Percentiles rank a stretch among this genome's conserved stretches.
These are phyloP conservation scores for Malthinus seriepunctatus DNA, from an alignment of 2,888 invertebrate species.

Conservation along the genomic window DNA sequence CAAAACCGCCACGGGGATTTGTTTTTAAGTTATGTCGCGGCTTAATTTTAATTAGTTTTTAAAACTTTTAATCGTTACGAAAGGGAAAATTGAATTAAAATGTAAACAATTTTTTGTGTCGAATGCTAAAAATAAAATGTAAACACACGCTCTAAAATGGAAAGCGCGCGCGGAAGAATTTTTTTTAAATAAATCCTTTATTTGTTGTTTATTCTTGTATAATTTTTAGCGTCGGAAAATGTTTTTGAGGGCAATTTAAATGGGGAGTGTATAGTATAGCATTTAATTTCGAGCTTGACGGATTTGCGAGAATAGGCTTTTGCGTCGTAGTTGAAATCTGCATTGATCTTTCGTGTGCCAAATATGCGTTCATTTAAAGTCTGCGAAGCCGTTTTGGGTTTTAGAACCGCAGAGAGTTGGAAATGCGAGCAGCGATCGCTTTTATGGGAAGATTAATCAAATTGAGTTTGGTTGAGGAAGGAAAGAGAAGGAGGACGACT, in stretches of 20 bases:
- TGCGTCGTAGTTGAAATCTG: conserved; percentile 24
- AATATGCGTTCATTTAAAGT: conserved; percentile 24
- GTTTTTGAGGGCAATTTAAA: conserved; percentile 11
- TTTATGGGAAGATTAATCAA: conserved; percentile 49
- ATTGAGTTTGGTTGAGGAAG: conserved; percentile 40
- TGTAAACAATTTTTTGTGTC: not conserved
- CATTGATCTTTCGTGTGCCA: conserved; percentile 25
- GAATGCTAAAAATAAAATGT: not conserved
- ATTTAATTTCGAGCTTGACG: conserved; percentile 20
- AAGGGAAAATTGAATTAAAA: conserved; percentile 11
- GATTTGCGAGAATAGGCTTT: conserved; percentile 18
- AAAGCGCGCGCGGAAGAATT: too few relatives aligned
- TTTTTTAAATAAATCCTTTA: too few relatives aligned
- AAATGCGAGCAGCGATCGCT: conserved; percentile 42
- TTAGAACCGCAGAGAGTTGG: conserved; percentile 30
- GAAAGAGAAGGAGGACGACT: conserved; percentile 38
- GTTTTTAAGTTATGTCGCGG: conserved; percentile 16
- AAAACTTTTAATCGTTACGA: conserved; percentile 14
- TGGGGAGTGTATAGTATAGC: conserved; percentile 3
- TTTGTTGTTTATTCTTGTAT: conserved; percentile 4
- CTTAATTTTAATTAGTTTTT: conserved; percentile 22
- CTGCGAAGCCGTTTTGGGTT: conserved; percentile 20
- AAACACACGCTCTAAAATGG: not conserved
- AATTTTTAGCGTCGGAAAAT: conserved; percentile 4
- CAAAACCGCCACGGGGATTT: conserved; percentile 10